phyloP scores from a whole-genome alignment of 2,797 vertebrate species.

The Diglossa cyanea region DNA sequence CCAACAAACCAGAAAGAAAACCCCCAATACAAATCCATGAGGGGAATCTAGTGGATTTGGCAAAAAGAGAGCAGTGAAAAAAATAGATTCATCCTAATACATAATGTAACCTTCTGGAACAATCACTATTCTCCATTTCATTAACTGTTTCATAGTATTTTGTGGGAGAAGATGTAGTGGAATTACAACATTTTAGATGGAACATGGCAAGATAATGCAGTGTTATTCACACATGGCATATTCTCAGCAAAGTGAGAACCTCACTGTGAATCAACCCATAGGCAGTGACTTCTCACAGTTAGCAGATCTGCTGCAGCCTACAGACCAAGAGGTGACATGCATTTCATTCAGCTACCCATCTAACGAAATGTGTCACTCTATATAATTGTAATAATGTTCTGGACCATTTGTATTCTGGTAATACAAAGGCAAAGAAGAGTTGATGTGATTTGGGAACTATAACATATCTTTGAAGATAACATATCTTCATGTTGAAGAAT shows the following conservation, averaged over 20 bases:
- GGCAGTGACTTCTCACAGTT: slow-evolving; percentile 3
- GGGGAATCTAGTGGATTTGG: not conserved
- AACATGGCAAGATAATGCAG: slow-evolving; percentile 5
- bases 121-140: not conserved
- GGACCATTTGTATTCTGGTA: not conserved
- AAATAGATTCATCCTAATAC: not conserved
- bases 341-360: not conserved
- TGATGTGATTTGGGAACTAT: not conserved
- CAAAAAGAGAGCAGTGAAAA: not conserved
- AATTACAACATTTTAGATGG: not conserved
- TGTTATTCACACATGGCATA: slow-evolving; percentile 42
- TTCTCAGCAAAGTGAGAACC: slow-evolving; percentile 38
- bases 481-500: not conserved
- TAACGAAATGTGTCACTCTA: not conserved
- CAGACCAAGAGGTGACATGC: not conserved
- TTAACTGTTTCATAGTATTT: slow-evolving; percentile 19
- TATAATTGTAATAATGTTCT: not conserved
- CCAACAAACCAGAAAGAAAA: not conserved
- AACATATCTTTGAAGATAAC: not conserved
- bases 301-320: not conserved
- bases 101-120: not conserved
- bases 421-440: not conserved
- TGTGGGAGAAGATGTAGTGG: not conserved
- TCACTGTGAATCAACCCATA: slow-evolving; percentile 24
- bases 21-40: not conserved